Evolutionary conservation across 1,140 invertebrate genomes (phyloP).

Genomic region (Oncopodura yosiiana): DNA sequence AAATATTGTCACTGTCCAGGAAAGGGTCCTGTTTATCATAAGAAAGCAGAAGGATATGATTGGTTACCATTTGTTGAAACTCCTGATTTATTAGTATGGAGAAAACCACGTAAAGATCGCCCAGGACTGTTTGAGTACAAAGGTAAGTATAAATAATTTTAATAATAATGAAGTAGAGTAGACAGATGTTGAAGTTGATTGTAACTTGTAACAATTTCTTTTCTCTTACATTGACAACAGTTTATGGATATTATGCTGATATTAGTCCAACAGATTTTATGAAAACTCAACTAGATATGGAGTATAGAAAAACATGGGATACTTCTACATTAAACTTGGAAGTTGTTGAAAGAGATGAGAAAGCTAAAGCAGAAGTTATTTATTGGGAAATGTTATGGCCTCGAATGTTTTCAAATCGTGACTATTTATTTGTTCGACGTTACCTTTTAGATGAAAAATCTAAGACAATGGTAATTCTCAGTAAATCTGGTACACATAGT

Average conservation of each 20-base stretch:
- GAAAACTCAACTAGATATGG: conserved; percentile 65
- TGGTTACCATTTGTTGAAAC: conserved; percentile 72
- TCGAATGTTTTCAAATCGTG: conserved; percentile 69
- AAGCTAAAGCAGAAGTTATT: conserved; percentile 54
- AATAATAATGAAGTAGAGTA: neutral
- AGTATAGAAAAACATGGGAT: conserved; percentile 71
- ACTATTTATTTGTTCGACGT: conserved; percentile 72
- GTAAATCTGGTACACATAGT: conserved; percentile 38
- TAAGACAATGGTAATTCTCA: conserved; percentile 50
- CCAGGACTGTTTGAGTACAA: conserved; percentile 68
- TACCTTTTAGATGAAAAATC: conserved; percentile 51
- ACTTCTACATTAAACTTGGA: conserved; percentile 58
- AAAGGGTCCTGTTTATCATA: neutral
- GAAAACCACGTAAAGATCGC: conserved; percentile 50
- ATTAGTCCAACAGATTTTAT: conserved; percentile 68
- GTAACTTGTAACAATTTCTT: neutral
- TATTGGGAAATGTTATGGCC: conserved; percentile 85
- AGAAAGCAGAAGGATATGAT: conserved; percentile 40
- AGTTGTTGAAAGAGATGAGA: conserved; percentile 55
- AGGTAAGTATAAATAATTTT: conserved; percentile 40
- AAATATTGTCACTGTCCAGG: conserved; percentile 44
- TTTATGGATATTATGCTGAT: conserved; percentile 69
- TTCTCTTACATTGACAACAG: conserved; percentile 40
- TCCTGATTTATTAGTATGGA: conserved; percentile 69
- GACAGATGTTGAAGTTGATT: neutral